Percentiles rank a stretch among this genome's conserved stretches.
These are phyloP conservation scores for Vandiemenella viatica DNA, from an alignment of 2,888 invertebrate species.

Conservation along the genomic window DNA sequence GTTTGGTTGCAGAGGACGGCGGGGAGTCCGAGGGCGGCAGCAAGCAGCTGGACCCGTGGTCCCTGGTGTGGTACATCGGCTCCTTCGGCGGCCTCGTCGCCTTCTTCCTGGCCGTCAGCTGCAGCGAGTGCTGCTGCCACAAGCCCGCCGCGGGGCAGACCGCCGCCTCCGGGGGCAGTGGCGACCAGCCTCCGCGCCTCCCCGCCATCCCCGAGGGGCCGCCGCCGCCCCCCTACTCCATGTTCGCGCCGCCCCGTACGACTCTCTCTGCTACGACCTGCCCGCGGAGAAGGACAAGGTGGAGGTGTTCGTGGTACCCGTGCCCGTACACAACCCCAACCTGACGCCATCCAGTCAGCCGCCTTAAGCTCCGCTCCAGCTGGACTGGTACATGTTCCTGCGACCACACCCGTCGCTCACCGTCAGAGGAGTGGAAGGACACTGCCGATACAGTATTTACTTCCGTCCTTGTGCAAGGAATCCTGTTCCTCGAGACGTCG, in stretches of 20 bases:
- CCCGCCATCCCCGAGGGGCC: conserved; percentile 23
- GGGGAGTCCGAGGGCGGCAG: neutral
- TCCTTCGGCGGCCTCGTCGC: conserved; percentile 39
- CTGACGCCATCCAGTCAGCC: too few species aligned
- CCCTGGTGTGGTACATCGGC: conserved; percentile 40
- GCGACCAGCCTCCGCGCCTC: conserved; percentile 22
- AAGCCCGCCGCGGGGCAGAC: conserved; percentile 17
- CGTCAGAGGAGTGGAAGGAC: too few species aligned
- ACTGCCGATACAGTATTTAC: too few species aligned
- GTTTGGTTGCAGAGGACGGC: too few species aligned
- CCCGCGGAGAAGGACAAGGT: conserved; percentile 21
- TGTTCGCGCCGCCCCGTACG: conserved; percentile 40
- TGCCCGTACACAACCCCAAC: neutral
- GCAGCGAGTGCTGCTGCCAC: conserved; percentile 38
- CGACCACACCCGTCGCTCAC: too few species aligned
- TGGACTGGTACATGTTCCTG: too few species aligned
- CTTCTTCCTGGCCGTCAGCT: conserved; percentile 39
- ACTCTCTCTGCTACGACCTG: conserved; percentile 38
- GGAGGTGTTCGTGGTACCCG: neutral
- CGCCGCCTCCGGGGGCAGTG: conserved; percentile 24
- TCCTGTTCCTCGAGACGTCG: too few species aligned
- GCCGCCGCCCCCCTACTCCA: conserved; percentile 38
- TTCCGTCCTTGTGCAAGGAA: too few species aligned
- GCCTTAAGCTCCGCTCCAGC: too few species aligned
- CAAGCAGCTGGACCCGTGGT: conserved; percentile 34